A percentile compares a stretch with the other conserved stretches of the same genome.
Evolutionary conservation across 2,113 vertebrate genomes (phyloP).

Genomic region (Bubalus kerabau): DNA sequence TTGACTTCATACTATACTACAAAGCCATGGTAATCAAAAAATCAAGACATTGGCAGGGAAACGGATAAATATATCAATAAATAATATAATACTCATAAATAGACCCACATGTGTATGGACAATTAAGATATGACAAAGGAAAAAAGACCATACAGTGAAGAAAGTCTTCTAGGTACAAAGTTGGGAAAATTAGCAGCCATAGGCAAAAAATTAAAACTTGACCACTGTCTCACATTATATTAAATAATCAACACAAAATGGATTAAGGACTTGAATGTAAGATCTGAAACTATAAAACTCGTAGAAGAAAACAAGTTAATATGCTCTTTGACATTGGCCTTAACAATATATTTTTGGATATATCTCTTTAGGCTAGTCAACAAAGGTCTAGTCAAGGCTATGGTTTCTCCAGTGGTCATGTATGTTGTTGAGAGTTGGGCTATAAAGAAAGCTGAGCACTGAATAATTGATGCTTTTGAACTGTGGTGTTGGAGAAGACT

Average conservation of each 20-base stretch:
- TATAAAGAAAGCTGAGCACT: neutral
- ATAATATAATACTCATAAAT: neutral
- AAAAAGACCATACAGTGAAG: neutral
- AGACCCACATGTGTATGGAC: neutral
- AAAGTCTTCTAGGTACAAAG: neutral
- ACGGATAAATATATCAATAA: neutral
- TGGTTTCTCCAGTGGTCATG: neutral
- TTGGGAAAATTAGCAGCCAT: neutral
- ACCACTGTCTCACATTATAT: neutral
- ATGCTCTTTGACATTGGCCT: neutral
- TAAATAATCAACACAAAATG: neutral
- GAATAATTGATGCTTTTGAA: neutral
- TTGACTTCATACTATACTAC: neutral
- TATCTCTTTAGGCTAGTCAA: neutral
- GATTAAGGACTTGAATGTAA: neutral
- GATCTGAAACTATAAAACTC: neutral
- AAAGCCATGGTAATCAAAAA: neutral
- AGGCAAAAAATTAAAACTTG: neutral
- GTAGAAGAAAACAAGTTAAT: neutral
- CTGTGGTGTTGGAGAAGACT: neutral
- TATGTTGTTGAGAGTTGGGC: neutral
- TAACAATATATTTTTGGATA: neutral
- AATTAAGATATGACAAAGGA: neutral
- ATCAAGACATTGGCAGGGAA: neutral
- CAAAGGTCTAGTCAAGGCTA: neutral